A percentile compares a stretch with the other conserved stretches of the same genome.
phyloP scores from a whole-genome alignment of 2,797 vertebrate genomes.

The Macropus fuliginosus region DNA sequence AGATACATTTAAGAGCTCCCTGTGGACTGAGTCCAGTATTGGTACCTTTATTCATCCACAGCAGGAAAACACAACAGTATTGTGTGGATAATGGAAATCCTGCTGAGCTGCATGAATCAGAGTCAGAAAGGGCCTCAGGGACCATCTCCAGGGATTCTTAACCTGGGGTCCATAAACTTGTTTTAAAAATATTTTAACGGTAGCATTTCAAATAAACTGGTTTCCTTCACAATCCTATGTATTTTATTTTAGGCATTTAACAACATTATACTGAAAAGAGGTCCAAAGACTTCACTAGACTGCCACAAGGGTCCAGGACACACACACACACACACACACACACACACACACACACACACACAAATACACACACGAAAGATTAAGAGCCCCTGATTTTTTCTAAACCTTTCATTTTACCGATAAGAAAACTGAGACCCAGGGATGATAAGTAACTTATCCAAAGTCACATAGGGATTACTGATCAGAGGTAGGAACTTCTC shows the following conservation, averaged over 20 bases:
- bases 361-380: background rate
- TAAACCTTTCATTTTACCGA: background rate
- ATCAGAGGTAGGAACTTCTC: background rate
- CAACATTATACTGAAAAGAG: background rate
- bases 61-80: background rate
- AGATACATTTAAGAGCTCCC: constrained; percentile 22
- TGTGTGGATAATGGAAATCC: constrained; percentile 2
- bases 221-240: background rate
- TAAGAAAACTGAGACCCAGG: background rate
- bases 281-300: background rate
- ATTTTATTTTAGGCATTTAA: background rate
- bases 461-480: background rate
- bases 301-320: background rate
- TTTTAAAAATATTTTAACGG: background rate
- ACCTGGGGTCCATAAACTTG: background rate
- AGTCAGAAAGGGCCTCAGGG: background rate
- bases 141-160: background rate
- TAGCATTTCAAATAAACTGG: background rate
- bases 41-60: constrained; percentile 10
- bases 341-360: no score
- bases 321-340: background rate
- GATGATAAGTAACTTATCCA: background rate
- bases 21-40: background rate
- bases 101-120: background rate
- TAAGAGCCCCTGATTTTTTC: background rate